phyloP scores from a whole-genome alignment of 2,113 vertebrate species.

The Sialia sialis region DNA sequence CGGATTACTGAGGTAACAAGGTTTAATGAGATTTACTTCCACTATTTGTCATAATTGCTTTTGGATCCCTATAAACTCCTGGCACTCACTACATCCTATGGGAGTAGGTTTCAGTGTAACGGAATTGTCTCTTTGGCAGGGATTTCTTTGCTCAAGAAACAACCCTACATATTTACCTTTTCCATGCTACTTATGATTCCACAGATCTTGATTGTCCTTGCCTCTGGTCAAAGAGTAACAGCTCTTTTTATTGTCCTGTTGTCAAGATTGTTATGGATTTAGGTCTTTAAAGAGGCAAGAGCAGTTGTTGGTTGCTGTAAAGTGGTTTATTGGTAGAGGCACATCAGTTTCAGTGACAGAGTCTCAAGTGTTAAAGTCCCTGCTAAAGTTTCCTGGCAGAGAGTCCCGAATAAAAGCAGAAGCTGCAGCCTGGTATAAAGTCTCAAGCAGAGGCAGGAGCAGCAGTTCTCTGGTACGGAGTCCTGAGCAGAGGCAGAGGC shows the following conservation, averaged over 20 bases:
- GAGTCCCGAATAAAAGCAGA: too few relatives aligned
- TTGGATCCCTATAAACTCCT: background rate
- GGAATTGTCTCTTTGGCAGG: background rate
- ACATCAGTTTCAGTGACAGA: too few relatives aligned
- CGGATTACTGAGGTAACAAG: background rate
- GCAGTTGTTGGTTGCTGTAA: too few relatives aligned
- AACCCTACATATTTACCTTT: background rate
- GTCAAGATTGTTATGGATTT: too few relatives aligned
- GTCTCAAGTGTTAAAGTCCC: too few relatives aligned
- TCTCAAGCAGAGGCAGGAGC: too few relatives aligned
- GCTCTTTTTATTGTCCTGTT: background rate
- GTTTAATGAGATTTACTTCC: background rate
- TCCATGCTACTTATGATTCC: background rate
- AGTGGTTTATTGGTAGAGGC: too few relatives aligned
- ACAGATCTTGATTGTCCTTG: background rate
- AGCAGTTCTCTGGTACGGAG: too few relatives aligned
- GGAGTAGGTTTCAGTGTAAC: background rate
- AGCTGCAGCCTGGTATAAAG: too few relatives aligned
- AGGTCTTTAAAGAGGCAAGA: too few relatives aligned
- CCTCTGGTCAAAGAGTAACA: background rate
- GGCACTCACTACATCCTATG: background rate
- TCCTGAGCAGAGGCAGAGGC: too few relatives aligned
- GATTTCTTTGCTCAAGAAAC: background rate
- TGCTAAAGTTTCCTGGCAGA: too few relatives aligned
- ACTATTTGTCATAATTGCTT: background rate